phyloP scores from a whole-genome alignment of 2,888 invertebrate species.

The Pristionchus maxplancki region DNA sequence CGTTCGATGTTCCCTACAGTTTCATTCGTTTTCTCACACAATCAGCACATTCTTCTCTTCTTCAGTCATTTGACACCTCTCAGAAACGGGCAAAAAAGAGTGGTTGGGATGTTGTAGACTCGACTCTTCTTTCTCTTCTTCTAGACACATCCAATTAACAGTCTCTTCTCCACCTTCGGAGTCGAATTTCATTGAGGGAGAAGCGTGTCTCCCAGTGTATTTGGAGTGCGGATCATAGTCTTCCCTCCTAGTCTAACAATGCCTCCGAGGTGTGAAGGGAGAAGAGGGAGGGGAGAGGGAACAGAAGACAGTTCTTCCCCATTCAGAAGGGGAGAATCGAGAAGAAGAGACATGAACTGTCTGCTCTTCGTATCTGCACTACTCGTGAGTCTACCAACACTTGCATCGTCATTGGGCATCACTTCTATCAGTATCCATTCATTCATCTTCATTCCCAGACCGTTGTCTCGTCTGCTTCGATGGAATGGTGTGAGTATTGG shows the following conservation, averaged over 20 bases:
- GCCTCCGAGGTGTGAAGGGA: not conserved
- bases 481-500: conserved; percentile 53
- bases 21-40: not conserved
- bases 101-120: not conserved
- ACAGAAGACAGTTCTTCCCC: conserved; percentile 27
- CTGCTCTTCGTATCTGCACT: not conserved
- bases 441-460: not conserved
- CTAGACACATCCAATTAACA: not conserved
- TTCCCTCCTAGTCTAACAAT: not conserved
- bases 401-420: too few relatives aligned
- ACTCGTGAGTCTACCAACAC: conserved; percentile 1
- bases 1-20: not conserved
- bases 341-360: conserved; percentile 20
- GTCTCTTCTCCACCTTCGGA: not conserved
- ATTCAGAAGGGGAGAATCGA: conserved; percentile 7
- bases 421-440: too few relatives aligned
- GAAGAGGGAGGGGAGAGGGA: not conserved
- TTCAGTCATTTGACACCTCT: not conserved
- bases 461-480: not conserved
- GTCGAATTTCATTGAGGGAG: conserved; percentile 12
- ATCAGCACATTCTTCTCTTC: not conserved
- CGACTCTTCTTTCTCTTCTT: not conserved
- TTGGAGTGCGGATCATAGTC: conserved; percentile 15
- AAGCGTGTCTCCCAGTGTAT: conserved; percentile 34
- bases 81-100: not conserved